Evolutionary conservation across 1,140 invertebrate genomes (phyloP).

Genomic region (Drosophila punjabiensis): DNA sequence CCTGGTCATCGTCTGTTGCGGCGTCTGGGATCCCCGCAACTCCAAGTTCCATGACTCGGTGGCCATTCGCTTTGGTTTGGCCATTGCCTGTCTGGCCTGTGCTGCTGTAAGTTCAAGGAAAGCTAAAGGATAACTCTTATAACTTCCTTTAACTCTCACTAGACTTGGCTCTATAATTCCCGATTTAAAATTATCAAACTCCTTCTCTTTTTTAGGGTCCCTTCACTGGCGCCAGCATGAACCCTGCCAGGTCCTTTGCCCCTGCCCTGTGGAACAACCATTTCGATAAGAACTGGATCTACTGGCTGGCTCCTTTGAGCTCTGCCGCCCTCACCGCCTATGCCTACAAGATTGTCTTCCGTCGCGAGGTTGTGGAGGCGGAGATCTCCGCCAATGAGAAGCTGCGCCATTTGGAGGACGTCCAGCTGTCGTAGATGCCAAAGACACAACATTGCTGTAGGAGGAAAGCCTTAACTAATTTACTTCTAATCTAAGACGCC

Average conservation of each 20-base stretch:
- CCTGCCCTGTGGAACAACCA: conserved; percentile 90
- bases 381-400: conserved; percentile 60
- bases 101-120: conserved; percentile 85
- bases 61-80: conserved; percentile 88
- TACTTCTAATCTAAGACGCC: conserved; percentile 61
- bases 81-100: conserved; percentile 88
- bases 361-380: conserved; percentile 76
- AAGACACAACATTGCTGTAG: conserved; percentile 32
- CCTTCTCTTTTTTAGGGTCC: conserved; percentile 86
- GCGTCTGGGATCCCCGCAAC: conserved; percentile 89
- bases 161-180: too few relatives aligned
- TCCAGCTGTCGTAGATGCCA: conserved; percentile 74
- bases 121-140: not conserved
- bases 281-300: conserved; percentile 92
- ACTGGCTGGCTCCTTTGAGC: conserved; percentile 90
- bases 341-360: conserved; percentile 88
- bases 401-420: conserved; percentile 72
- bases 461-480: conserved; percentile 55
- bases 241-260: conserved; percentile 92
- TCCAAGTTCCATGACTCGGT: conserved; percentile 86
- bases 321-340: conserved; percentile 87
- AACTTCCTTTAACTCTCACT: too few relatives aligned
- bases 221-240: conserved; percentile 93
- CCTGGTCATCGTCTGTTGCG: conserved; percentile 88
- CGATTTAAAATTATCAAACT: not conserved